These are phyloP conservation scores for Coranthus polyacanthus DNA, from an alignment of 2,797 vertebrate genomes.

Conservation along the genomic window DNA sequence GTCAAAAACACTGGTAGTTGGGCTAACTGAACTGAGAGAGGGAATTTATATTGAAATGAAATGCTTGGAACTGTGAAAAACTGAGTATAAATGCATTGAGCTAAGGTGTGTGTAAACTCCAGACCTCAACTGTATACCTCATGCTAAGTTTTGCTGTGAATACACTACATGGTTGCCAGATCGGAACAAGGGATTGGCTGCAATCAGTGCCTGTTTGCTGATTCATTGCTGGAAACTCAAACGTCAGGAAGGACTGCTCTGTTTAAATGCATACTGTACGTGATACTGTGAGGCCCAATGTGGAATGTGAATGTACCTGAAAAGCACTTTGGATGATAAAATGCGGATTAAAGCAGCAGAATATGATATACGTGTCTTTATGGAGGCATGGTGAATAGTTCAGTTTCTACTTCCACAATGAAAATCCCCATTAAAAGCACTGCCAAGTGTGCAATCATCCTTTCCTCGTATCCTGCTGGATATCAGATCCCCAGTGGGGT, in stretches of 20 bases:
- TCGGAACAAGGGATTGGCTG: no score
- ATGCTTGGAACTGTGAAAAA: no score
- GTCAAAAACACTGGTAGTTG: no score
- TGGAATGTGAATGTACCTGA: conserved; percentile 34
- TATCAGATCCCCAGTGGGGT: conserved; percentile 48
- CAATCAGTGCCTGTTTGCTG: conserved; percentile 16
- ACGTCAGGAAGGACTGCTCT: conserved; percentile 21
- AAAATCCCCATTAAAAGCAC: conserved; percentile 38
- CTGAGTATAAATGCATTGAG: no score
- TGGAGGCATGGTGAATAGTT: conserved; percentile 26
- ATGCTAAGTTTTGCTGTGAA: conserved; percentile 25
- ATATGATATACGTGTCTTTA: conserved; percentile 27
- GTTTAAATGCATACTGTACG: conserved; percentile 20
- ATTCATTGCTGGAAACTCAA: conserved; percentile 23
- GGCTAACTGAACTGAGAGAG: no score
- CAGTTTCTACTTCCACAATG: conserved; percentile 27
- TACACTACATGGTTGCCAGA: no score
- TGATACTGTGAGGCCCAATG: conserved; percentile 21
- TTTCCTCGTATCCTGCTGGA: conserved; percentile 49
- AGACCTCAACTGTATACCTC: not conserved
- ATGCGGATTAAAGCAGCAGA: conserved; percentile 28
- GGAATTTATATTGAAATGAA: no score
- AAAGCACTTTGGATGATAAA: conserved; percentile 34
- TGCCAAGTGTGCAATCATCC: conserved; percentile 61
- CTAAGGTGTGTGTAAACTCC: no score